A percentile compares a stretch with the other conserved stretches of the same genome.
Conservation (phyloP, 2,113 vertebrate species). For the Genyomyrus donnyi region DNA sequence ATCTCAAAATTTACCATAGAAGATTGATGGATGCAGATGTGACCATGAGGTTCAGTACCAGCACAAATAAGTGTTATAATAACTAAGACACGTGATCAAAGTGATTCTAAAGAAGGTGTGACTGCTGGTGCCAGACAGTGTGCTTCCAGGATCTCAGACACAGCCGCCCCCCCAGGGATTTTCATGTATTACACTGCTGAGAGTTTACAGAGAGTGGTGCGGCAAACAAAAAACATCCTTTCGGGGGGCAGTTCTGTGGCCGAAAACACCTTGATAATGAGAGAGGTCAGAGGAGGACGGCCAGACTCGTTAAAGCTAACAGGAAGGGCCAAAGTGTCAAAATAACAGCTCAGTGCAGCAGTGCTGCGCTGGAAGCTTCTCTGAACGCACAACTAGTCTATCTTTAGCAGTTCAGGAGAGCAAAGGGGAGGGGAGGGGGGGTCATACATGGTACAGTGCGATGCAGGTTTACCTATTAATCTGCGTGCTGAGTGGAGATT, state of each 20-base stretch:
- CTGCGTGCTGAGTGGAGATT: background rate
- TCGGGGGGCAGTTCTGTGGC: background rate
- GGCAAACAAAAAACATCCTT: background rate
- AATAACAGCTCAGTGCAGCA: background rate
- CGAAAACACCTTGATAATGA: background rate
- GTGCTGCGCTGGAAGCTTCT: background rate
- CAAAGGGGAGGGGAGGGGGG: background rate
- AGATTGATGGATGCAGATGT: background rate
- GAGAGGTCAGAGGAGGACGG: background rate
- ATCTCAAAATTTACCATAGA: background rate
- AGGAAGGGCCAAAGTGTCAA: background rate
- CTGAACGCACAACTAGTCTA: background rate
- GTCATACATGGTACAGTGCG: background rate
- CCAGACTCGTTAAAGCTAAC: background rate
- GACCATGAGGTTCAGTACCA: background rate
- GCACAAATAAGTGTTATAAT: background rate
- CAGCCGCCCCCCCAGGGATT: background rate
- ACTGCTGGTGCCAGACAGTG: background rate
- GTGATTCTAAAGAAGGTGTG: background rate
- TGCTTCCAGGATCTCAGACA: background rate
- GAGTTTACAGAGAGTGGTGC: background rate
- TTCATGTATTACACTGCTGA: background rate
- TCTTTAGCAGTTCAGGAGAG: background rate
- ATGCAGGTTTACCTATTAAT: background rate
- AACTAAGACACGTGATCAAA: background rate